Percentiles rank a stretch among this genome's conserved stretches.
Evolutionary conservation across 2,113 vertebrate species (phyloP).

Genomic region (Vulpes lagopus): DNA sequence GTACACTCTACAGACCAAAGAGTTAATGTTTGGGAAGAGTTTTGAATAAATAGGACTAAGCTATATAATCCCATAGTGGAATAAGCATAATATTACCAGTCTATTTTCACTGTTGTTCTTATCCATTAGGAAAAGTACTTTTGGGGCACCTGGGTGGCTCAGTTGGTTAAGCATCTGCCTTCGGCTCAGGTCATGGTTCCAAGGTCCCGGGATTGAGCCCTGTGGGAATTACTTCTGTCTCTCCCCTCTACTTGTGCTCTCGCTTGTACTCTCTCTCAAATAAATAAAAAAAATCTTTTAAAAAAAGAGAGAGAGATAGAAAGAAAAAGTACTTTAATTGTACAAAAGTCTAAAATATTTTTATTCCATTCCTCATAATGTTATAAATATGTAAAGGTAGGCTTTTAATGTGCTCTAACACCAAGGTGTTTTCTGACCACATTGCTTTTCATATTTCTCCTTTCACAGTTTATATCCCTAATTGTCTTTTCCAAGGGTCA

Average conservation of each 20-base stretch:
- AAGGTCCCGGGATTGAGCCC: too few relatives aligned
- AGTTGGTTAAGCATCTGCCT: too few relatives aligned
- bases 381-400: neutral
- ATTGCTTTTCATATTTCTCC: neutral
- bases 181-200: too few relatives aligned
- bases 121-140: neutral
- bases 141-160: too few relatives aligned
- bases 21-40: neutral
- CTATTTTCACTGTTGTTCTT: neutral
- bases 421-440: neutral
- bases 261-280: too few relatives aligned
- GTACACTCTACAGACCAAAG: neutral
- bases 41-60: neutral
- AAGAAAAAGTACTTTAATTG: neutral
- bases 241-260: too few relatives aligned
- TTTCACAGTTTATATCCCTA: neutral
- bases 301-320: too few relatives aligned
- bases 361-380: neutral
- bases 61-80: neutral
- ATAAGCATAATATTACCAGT: neutral
- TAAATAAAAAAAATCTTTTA: too few relatives aligned
- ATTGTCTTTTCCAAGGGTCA: neutral
- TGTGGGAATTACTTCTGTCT: too few relatives aligned
- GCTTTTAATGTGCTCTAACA: neutral
- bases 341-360: neutral